A percentile compares a stretch with the other conserved stretches of the same genome.
Evolutionary conservation across 2,797 vertebrate species (phyloP).

Genomic region (Myotis findleyi): DNA sequence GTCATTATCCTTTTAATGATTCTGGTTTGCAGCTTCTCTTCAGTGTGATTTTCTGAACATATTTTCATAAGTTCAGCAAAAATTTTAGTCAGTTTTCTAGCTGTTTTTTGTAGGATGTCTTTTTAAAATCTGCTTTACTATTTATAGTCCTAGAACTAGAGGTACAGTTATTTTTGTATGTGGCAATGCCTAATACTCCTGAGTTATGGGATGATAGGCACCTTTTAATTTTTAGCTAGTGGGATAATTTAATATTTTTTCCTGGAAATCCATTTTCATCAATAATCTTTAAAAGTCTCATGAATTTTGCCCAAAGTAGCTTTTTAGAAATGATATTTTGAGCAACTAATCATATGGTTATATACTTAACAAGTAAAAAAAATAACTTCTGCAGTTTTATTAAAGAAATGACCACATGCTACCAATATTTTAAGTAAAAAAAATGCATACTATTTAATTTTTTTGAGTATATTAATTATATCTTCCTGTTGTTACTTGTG

Average conservation of each 20-base stretch:
- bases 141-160: neutral
- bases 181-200: neutral
- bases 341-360: conserved; percentile 3
- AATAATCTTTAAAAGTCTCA: conserved; percentile 20
- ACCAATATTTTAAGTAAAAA: neutral
- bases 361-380: neutral
- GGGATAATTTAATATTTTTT: neutral
- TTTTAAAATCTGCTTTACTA: neutral
- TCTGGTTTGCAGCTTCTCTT: neutral
- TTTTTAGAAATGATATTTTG: neutral
- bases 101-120: neutral
- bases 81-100: neutral
- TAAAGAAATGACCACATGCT: neutral
- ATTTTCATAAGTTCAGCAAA: neutral
- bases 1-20: neutral
- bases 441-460: neutral
- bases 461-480: neutral
- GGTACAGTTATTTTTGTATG: neutral
- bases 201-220: neutral
- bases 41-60: neutral
- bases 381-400: neutral
- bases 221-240: conserved; percentile 4
- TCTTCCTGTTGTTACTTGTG: neutral
- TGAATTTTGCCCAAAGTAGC: conserved; percentile 31
- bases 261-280: neutral